Evolutionary conservation across 1,140 invertebrate species (phyloP).

Genomic region (Drosophila ananassae): DNA sequence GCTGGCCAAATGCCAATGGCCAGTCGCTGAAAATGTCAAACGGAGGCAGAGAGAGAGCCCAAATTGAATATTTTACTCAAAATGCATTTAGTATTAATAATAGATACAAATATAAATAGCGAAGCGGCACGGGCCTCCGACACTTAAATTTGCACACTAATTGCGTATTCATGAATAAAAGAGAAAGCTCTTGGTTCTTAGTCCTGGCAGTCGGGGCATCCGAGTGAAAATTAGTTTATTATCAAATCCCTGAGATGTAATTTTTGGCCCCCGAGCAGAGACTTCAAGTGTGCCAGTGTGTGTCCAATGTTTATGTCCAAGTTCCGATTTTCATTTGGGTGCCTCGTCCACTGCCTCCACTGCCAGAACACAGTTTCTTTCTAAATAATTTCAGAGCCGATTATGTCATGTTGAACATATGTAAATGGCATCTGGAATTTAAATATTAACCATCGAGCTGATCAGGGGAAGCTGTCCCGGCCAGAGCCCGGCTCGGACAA

Average conservation of each 20-base stretch:
- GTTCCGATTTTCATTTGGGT: constrained; percentile 36
- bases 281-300: constrained; percentile 25
- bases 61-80: constrained; percentile 69
- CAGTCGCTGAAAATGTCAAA: constrained; percentile 21
- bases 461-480: not conserved
- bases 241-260: constrained; percentile 78
- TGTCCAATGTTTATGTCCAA: constrained; percentile 19
- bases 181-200: constrained; percentile 21
- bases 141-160: constrained; percentile 77
- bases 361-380: constrained; percentile 25
- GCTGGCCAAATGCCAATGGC: constrained; percentile 57
- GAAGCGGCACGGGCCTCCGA: constrained; percentile 33
- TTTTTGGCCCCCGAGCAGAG: constrained; percentile 53
- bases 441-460: constrained; percentile 44
- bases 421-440: constrained; percentile 67
- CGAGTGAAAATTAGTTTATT: constrained; percentile 73
- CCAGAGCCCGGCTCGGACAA: constrained; percentile 21
- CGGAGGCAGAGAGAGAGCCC: constrained; percentile 6
- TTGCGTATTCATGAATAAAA: constrained; percentile 80
- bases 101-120: constrained; percentile 52
- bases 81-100: constrained; percentile 75
- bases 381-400: constrained; percentile 72
- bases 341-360: constrained; percentile 1
- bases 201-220: constrained; percentile 16
- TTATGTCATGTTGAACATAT: constrained; percentile 78